phyloP scores from a whole-genome alignment of 2,113 vertebrate genomes.

The Coregonus clupeaformis region DNA sequence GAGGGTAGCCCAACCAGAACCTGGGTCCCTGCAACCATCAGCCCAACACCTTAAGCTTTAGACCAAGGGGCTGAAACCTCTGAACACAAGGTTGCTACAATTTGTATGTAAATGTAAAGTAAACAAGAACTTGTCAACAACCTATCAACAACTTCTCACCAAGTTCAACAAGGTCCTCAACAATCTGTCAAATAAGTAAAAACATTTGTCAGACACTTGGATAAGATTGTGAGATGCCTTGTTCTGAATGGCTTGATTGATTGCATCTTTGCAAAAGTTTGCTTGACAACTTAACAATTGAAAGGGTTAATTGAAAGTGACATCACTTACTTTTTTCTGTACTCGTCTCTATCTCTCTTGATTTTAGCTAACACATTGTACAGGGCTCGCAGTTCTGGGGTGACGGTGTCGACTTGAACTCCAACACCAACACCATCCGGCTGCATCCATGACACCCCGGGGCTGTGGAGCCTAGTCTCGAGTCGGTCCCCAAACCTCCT shows the following conservation, averaged over 20 bases:
- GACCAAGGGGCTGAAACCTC: too few species aligned
- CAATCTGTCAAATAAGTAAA: background rate
- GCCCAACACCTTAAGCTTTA: too few species aligned
- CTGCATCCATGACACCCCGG: constrained; percentile 59
- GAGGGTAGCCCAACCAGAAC: too few species aligned
- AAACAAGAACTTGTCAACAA: too few species aligned
- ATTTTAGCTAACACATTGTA: constrained; percentile 53
- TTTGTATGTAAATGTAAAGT: too few species aligned
- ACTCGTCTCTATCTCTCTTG: constrained; percentile 63
- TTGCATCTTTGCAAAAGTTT: too few species aligned
- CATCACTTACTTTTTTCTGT: constrained; percentile 55
- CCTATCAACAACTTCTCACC: too few species aligned
- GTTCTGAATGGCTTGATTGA: too few species aligned
- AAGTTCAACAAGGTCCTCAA: background rate
- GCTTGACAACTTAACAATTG: background rate
- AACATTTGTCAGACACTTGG: background rate
- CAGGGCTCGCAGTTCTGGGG: constrained; percentile 49
- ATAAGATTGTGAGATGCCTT: background rate
- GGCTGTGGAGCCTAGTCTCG: constrained; percentile 62
- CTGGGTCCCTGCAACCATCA: too few species aligned
- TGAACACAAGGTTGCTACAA: too few species aligned
- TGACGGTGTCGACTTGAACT: constrained; percentile 51
- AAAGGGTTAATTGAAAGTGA: background rate
- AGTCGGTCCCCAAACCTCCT: constrained; percentile 66
- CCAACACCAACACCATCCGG: constrained; percentile 61